These are phyloP conservation scores for Megaceryle alcyon DNA, from an alignment of 2,797 vertebrate genomes.

Conservation along the genomic window DNA sequence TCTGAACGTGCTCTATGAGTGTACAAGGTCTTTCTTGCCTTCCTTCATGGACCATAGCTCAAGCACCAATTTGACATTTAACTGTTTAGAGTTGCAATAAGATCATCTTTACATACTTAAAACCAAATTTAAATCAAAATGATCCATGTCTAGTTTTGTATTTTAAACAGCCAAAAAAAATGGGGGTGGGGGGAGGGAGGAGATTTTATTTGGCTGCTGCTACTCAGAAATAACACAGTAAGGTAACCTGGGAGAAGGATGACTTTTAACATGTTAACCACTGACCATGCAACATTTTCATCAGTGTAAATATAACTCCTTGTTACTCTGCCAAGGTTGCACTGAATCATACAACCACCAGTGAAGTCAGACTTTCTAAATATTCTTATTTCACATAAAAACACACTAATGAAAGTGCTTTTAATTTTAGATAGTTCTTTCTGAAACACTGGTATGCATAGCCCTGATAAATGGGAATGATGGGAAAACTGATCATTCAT, in stretches of 20 bases:
- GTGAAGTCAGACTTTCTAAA: slow-evolving; percentile 64
- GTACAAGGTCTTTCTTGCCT: background rate
- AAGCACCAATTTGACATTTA: background rate
- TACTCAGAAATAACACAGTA: slow-evolving; percentile 42
- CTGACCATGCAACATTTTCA: slow-evolving; percentile 42
- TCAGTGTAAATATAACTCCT: slow-evolving; percentile 55
- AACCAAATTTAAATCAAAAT: background rate
- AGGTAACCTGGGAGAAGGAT: slow-evolving; percentile 41
- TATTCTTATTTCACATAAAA: slow-evolving; percentile 43
- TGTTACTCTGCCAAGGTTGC: slow-evolving; percentile 11
- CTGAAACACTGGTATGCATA: background rate
- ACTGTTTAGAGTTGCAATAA: background rate
- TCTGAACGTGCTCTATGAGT: background rate
- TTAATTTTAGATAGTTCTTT: slow-evolving; percentile 11
- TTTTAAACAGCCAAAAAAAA: background rate
- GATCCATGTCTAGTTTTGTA: background rate
- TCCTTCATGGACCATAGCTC: background rate
- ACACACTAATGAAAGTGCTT: slow-evolving; percentile 6
- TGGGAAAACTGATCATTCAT: background rate
- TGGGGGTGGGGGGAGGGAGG: background rate
- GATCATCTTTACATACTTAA: background rate
- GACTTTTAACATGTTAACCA: slow-evolving; percentile 58
- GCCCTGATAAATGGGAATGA: slow-evolving; percentile 7
- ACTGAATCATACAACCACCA: slow-evolving; percentile 52
- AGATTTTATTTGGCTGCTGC: slow-evolving; percentile 11